Conservation (phyloP, 2,113 vertebrate genomes). For the Calyptommatus sinebrachiatus region DNA sequence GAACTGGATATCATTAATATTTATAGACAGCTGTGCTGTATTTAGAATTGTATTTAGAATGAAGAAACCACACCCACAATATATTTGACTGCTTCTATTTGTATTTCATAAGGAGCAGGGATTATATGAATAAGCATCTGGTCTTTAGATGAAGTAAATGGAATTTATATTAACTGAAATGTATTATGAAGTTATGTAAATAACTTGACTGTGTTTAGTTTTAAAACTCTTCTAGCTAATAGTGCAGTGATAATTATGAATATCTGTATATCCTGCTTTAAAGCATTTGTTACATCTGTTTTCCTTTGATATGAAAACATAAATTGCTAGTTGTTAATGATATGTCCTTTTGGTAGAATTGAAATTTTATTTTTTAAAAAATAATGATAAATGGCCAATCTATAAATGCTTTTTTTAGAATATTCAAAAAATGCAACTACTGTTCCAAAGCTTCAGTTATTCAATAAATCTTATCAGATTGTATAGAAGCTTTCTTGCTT, state of each 20-base stretch:
- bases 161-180: too few species aligned
- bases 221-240: not conserved
- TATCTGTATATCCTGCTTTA: not conserved
- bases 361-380: not conserved
- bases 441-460: not conserved
- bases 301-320: not conserved
- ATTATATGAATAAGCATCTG: not conserved
- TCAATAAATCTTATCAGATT: not conserved
- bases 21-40: not conserved
- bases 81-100: not conserved
- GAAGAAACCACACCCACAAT: not conserved
- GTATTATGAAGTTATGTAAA: not conserved
- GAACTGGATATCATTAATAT: not conserved
- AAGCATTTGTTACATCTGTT: not conserved
- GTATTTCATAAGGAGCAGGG: not conserved
- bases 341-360: not conserved
- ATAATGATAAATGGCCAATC: not conserved
- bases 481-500: not conserved
- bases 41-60: slow-evolving; percentile 10
- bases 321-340: not conserved
- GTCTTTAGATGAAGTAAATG: not conserved
- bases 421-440: not conserved
- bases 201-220: not conserved
- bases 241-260: not conserved
- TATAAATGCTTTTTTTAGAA: not conserved